phyloP scores from a whole-genome alignment of 2,113 vertebrate genomes.

The Uropsilus gracilis region DNA sequence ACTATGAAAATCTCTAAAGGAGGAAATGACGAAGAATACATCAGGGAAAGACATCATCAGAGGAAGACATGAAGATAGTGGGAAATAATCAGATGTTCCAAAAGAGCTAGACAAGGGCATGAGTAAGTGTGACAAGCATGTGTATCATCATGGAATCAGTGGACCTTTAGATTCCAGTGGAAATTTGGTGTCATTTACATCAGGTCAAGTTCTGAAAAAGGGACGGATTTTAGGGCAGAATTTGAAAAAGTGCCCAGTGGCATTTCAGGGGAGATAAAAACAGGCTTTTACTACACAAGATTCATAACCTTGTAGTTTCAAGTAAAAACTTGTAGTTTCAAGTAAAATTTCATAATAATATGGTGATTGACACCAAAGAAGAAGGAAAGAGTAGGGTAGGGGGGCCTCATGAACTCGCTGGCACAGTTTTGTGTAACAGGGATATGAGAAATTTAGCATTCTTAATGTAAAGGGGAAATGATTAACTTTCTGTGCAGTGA shows the following conservation, averaged over 20 bases:
- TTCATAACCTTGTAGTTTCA: neutral
- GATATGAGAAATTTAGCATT: neutral
- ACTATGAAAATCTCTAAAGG: neutral
- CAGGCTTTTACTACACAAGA: neutral
- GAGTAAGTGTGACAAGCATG: neutral
- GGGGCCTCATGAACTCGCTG: rapidly evolving
- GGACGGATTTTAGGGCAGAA: neutral
- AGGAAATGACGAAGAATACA: neutral
- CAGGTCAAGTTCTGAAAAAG: neutral
- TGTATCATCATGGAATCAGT: neutral
- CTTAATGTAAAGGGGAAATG: neutral
- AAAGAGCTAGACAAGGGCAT: neutral
- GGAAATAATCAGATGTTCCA: neutral
- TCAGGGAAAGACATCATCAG: neutral
- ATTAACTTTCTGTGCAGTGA: neutral
- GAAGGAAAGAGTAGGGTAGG: neutral
- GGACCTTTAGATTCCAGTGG: neutral
- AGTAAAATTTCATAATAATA: neutral
- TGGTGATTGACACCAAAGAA: neutral
- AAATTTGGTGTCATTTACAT: neutral
- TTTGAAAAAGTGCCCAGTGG: neutral
- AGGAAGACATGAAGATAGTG: neutral
- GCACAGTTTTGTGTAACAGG: rapidly evolving
- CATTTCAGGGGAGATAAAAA: neutral
- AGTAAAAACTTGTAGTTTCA: neutral